Base-by-base conservation (phyloP, 2,888 invertebrate genomes). In the Leptura quadrifasciata region DNA sequence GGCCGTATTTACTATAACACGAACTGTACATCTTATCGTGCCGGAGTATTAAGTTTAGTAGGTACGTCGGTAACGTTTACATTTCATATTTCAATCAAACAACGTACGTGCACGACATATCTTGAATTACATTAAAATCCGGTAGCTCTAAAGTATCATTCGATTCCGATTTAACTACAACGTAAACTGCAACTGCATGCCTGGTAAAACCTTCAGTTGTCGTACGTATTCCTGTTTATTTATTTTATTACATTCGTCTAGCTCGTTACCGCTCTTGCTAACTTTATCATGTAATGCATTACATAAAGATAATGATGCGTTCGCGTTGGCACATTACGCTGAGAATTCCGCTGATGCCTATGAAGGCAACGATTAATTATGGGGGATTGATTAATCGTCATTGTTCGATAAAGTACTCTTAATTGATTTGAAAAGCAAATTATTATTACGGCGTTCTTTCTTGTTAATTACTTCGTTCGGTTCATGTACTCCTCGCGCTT, bases 351-450 rank as follows among this genome's bases (percentile, higher is more conserved):
- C 21, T 52, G 65, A 54, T 65, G 65, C 21, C 54, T 47, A 52
- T 21, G 65, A 47, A 52, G 47, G 65, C 47, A 20, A 47, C 52
- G 24, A 65, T 65, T 52, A 65, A 65, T 65, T 65, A 52, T 20
- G 12, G 21, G 35, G 65, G 9, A 21, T 47, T 65, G 65, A 65
- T 65, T 65, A 65, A 65, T 65, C n/a, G 21, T 17, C 65, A 54
- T 65, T 65, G 52, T 24, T 47, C 65, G 15, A 20, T 18, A 47
- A 65, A 65, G 65, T 20, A 52, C 65, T 65, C 52, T 54, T 52
- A 65, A 65, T 65, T 65, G 65, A 65, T 65, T 65, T 24, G 47
- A 52, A 39, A 65, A 21, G 65, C 65, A 21, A 65, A 52, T 65
- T 20, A 47, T 65, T 65, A 65, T 65, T 65, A 24, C 65, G 52